Conservation (phyloP, 1,140 invertebrate species). For the Bicyclus anynana region DNA sequence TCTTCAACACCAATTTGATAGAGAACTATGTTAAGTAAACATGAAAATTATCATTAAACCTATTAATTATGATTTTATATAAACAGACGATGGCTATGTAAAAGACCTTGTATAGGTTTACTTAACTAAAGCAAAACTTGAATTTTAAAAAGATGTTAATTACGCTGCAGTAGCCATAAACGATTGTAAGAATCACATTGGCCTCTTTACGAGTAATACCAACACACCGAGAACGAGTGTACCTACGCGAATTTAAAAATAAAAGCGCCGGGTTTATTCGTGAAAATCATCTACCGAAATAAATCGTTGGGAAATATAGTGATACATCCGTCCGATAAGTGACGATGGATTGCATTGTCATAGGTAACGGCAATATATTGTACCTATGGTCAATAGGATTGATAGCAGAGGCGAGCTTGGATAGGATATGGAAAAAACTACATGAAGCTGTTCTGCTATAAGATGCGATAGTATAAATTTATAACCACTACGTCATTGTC, state of each 20-base stretch:
- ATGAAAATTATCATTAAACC: too few species aligned
- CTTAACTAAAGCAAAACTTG: neutral
- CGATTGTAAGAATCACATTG: conserved; percentile 24
- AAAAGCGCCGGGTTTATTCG: conserved; percentile 31
- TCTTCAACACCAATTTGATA: too few species aligned
- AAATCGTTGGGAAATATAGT: conserved; percentile 24
- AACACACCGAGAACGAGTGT: conserved; percentile 24
- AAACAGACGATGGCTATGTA: neutral
- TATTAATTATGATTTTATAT: too few species aligned
- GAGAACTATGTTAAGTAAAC: too few species aligned
- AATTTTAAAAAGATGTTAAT: neutral
- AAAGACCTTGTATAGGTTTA: neutral
- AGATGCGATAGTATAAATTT: too few species aligned
- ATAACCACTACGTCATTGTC: too few species aligned
- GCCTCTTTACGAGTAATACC: conserved; percentile 39
- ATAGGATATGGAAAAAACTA: too few species aligned
- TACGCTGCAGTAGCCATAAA: conserved; percentile 6
- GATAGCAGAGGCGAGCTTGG: neutral
- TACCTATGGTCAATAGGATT: too few species aligned
- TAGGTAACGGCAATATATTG: too few species aligned
- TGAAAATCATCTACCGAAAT: conserved; percentile 42
- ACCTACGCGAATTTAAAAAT: conserved; percentile 49
- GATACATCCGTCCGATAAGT: conserved; percentile 15
- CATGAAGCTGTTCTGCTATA: too few species aligned
- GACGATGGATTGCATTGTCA: conserved; percentile 1